Evolutionary conservation across 1,140 invertebrate genomes (phyloP), one percentile per base, ranked within the genome.

Genomic region (Diorhabda elongata): DNA sequence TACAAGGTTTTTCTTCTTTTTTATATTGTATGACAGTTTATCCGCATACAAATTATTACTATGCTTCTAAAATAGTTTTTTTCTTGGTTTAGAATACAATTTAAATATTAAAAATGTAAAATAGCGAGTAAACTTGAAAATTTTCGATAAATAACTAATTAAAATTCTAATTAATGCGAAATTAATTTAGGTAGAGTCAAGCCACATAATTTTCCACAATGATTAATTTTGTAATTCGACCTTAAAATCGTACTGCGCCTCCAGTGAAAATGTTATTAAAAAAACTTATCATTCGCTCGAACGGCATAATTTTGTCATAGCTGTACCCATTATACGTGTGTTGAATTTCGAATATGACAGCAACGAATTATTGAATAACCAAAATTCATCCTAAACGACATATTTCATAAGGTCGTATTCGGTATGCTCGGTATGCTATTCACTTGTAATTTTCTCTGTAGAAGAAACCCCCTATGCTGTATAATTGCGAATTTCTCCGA

Each of bases 281-380:
- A 26, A 73, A 70, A 70, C 67, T 72, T 69, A 66, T 69, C 68
- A 63, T 66, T 65, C 65, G 65, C 69, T 64, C 71, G 66, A 65
- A 67, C 58, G 67, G 47, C 64, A 73, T 73, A 73, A 73, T 73
- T 73, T 73, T 66, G 72, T 69, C 69, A 70, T 70, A 71, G 69
- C 72, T 71, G 67, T 69, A 71, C 69, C 68, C 61, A 62, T 65
- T 57, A 64, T 41, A 68, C 65, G 61, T 62, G 61, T 44, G 7
- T n/a, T 11, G 61, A 47, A 62, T 62, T 5, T 11, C 7, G 61
- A 62, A 62, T 11, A 62, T 62, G 61, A 44, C 61, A 43, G 11
- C 61, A 11, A 4, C 43, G 42, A 43, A 59, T 11, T n/a, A 42
- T 44, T 44, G 61, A n/a, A 44, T 42, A 41, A n/a, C 44, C 44